These are phyloP conservation scores for Papilio aristodemus DNA, from an alignment of 1,140 invertebrate species.

Conservation along the genomic window DNA sequence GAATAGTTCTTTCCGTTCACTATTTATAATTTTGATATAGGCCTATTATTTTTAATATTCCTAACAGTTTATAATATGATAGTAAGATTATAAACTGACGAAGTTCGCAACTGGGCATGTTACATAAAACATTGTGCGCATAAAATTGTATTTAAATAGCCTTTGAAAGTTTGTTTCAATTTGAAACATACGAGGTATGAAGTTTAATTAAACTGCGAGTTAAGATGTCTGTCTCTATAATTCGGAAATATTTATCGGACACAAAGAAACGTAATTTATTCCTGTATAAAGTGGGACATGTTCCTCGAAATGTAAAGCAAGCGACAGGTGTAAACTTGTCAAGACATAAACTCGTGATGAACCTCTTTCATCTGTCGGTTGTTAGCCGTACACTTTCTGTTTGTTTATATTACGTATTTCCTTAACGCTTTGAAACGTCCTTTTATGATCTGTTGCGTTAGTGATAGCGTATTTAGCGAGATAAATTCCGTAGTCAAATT, in stretches of 20 bases:
- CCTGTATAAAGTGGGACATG: constrained; percentile 1
- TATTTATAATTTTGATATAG: too few relatives aligned
- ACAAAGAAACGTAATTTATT: constrained; percentile 22
- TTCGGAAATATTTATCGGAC: background rate
- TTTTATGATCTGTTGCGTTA: background rate
- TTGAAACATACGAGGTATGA: too few relatives aligned
- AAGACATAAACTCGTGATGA: constrained; percentile 18
- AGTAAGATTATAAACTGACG: too few relatives aligned
- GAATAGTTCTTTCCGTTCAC: too few relatives aligned
- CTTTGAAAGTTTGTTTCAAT: too few relatives aligned
- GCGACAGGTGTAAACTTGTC: constrained; percentile 29
- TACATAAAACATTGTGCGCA: too few relatives aligned
- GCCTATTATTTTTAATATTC: too few relatives aligned
- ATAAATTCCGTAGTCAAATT: background rate
- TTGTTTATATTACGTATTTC: background rate
- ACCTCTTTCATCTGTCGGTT: constrained; percentile 11
- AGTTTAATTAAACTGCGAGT: background rate
- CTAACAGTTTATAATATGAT: too few relatives aligned
- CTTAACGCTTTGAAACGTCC: background rate
- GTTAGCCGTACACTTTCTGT: background rate
- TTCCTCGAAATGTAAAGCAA: constrained; percentile 1
- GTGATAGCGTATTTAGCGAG: background rate
- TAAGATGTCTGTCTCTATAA: background rate
- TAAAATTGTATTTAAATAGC: too few relatives aligned
- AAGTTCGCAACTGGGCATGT: too few relatives aligned